Conservation (phyloP, 2,113 vertebrate genomes). For the Rostratula benghalensis region DNA sequence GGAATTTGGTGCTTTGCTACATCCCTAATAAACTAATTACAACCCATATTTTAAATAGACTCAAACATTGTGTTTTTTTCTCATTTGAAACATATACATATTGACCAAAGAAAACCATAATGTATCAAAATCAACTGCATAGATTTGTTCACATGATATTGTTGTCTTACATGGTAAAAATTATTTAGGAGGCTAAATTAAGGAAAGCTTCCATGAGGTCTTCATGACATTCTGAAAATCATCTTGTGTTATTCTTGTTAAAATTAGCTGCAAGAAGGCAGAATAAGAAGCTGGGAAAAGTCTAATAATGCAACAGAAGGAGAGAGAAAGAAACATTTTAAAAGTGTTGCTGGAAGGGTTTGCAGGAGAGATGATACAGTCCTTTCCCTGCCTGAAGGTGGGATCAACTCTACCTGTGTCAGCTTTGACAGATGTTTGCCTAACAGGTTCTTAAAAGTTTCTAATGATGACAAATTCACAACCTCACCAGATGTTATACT, state of each 20-base stretch:
- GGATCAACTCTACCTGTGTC: constrained; percentile 7
- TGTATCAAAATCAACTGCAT: neutral
- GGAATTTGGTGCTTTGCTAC: neutral
- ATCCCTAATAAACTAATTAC: neutral
- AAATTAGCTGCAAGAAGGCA: neutral
- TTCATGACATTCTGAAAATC: neutral
- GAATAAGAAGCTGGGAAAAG: neutral
- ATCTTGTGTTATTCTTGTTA: neutral
- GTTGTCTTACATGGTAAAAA: neutral
- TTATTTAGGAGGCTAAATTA: neutral
- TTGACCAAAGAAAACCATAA: neutral
- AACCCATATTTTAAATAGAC: neutral
- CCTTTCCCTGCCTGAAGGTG: constrained; percentile 5
- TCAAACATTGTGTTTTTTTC: neutral
- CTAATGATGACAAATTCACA: neutral
- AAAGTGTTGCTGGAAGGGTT: neutral
- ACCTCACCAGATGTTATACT: constrained; percentile 23
- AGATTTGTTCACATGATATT: neutral
- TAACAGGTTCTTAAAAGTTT: constrained; percentile 13
- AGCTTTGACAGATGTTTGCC: constrained; percentile 28
- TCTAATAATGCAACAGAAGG: neutral
- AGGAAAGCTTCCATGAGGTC: neutral
- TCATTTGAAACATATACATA: neutral
- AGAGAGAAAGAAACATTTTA: neutral
- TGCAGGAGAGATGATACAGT: neutral